Conservation (phyloP, 2,888 invertebrate species). For the Euzophera pinguis region DNA sequence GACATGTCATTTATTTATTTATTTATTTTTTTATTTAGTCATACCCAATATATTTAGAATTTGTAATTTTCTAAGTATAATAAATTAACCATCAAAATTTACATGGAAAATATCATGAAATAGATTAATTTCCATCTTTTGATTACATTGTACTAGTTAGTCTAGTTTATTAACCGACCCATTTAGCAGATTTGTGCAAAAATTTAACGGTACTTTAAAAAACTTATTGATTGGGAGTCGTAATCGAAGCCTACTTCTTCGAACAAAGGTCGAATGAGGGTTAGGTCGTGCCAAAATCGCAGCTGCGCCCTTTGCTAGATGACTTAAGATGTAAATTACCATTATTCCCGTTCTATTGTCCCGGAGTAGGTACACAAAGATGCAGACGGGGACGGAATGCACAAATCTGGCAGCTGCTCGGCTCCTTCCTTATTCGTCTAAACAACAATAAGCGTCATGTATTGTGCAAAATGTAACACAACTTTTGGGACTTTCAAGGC, state of each 20-base stretch:
- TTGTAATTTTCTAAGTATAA: too few species aligned
- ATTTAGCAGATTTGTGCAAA: slow-evolving; percentile 27
- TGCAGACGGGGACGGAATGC: slow-evolving; percentile 74
- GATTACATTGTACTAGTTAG: too few species aligned
- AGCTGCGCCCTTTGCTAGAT: slow-evolving; percentile 72
- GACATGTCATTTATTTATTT: too few species aligned
- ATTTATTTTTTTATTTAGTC: too few species aligned
- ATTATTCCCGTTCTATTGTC: slow-evolving; percentile 68
- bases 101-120: too few species aligned
- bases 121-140: too few species aligned
- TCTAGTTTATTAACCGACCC: slow-evolving; percentile 1
- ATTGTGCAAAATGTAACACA: slow-evolving; percentile 76
- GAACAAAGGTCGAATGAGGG: slow-evolving; percentile 36
- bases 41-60: too few species aligned
- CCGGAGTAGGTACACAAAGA: slow-evolving; percentile 62
- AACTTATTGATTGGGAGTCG: slow-evolving; percentile 51
- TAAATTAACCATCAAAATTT: too few species aligned
- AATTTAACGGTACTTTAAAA: slow-evolving; percentile 30
- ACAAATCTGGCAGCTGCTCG: slow-evolving; percentile 75
- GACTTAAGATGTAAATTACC: slow-evolving; percentile 79
- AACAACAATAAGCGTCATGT: slow-evolving; percentile 57
- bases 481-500: slow-evolving; percentile 47
- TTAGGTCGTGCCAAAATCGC: slow-evolving; percentile 54
- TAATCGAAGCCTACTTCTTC: slow-evolving; percentile 42
- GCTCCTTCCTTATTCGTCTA: slow-evolving; percentile 62